Evolutionary conservation across 2,113 vertebrate genomes (phyloP), one percentile per base, ranked within the genome.

Genomic region (Marcusenius ussheri): DNA sequence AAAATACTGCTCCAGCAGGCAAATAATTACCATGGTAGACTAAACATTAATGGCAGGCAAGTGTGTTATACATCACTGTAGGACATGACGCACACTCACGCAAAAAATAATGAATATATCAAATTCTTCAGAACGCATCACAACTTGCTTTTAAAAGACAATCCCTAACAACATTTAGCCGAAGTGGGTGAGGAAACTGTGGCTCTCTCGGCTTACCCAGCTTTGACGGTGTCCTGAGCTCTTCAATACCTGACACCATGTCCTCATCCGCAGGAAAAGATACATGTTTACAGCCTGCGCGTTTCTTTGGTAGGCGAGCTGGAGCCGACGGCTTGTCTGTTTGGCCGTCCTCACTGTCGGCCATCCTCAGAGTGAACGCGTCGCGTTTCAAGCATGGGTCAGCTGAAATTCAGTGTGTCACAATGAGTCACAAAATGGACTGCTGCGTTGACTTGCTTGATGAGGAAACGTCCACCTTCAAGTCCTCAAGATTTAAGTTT

Each of bases 181-280:
- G 15, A 42, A 80, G 74, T 42, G 1, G 35, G 35, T 19, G 35
- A 80, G 35, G 74, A 39, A 39, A 77, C 6, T 2, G 35, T 39
- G 15, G 15, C n/a, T 15, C 9, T 66, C 19, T 24, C 19, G 91
- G 51, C 94, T 95, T 83, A 96, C 96, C 95, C 39, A 88, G 86
- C 85, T 84, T 91, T 45, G 83, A 90, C 15, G 85, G 4, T 42
- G 92, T 90, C 74, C 86, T 91, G 92, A 88, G 91, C 83, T 96
- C 95, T 5, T 94, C 94, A 90, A 95, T 95, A 27, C 94, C 93
- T 0, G 95, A 96, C 31, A 96, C 95, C 9, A 96, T 95, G 88
- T 94, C 91, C 39, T 94, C 95, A 49, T 95, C 96, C 0, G 95
- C 94, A 15, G 96, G 95, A 89, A 96, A 96, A 17, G 95, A 94